Evolutionary conservation across 2,113 vertebrate species (phyloP).

Genomic region (Dolichotis patagonum): DNA sequence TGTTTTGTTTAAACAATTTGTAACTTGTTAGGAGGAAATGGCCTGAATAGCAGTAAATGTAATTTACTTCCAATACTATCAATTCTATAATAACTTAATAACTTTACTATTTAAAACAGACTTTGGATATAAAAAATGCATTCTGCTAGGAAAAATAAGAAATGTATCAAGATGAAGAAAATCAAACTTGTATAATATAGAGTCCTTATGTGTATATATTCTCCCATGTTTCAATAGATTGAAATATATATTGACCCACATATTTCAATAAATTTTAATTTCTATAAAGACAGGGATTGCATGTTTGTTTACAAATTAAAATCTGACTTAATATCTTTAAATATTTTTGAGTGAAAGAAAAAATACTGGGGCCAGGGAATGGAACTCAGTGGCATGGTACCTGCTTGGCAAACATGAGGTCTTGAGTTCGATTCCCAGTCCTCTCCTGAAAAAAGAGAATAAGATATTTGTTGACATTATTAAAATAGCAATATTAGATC

Average conservation of each 20-base stretch:
- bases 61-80: neutral
- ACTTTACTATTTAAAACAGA: neutral
- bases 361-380: no score
- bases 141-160: constrained; percentile 6
- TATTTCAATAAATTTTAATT: neutral
- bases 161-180: neutral
- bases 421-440: no score
- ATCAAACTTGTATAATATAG: neutral
- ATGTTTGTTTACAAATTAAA: neutral
- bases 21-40: neutral
- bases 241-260: neutral
- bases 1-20: neutral
- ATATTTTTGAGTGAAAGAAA: neutral
- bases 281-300: neutral
- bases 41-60: neutral
- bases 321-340: neutral
- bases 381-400: no score
- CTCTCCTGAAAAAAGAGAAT: neutral
- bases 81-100: neutral
- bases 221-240: neutral
- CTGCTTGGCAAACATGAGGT: no score
- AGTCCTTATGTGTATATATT: neutral
- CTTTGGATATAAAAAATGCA: neutral
- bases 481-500: neutral
- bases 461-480: neutral